phyloP scores from a whole-genome alignment of 1,140 invertebrate species.

The Triops longicaudatus region DNA sequence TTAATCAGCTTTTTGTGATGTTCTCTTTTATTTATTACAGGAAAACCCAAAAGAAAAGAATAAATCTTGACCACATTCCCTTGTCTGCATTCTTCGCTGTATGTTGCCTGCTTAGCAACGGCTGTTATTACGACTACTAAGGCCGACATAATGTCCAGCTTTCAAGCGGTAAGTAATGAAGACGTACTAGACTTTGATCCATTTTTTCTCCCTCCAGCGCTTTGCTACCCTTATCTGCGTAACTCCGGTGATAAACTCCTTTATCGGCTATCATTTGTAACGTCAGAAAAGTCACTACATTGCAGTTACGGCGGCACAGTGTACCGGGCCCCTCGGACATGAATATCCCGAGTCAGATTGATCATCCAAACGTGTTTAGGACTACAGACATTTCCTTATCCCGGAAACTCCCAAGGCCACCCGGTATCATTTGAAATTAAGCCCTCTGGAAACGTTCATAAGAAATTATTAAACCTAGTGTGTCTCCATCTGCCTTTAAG shows the following conservation, averaged over 20 bases:
- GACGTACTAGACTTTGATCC: neutral
- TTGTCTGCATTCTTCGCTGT: neutral
- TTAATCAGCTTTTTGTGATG: neutral
- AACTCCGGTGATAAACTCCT: neutral
- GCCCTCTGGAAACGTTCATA: neutral
- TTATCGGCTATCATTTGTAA: neutral
- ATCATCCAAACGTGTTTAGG: neutral
- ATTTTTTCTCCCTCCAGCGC: neutral
- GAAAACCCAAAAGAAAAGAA: neutral
- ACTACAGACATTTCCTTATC: neutral
- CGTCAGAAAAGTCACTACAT: neutral
- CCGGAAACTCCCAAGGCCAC: neutral
- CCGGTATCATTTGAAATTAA: neutral
- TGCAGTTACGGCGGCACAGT: neutral
- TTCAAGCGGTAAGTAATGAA: slow-evolving; percentile 11
- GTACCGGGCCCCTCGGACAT: neutral
- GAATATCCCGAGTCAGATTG: neutral
- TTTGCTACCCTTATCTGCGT: neutral
- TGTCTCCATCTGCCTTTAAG: neutral
- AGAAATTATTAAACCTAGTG: neutral
- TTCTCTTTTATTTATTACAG: neutral
- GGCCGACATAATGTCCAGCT: neutral
- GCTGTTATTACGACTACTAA: neutral
- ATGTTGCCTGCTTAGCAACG: neutral
- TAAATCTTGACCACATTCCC: neutral